Percentiles rank a stretch among this genome's conserved stretches.
phyloP scores from a whole-genome alignment of 2,888 invertebrate genomes.

The Nasonovia ribisnigri region DNA sequence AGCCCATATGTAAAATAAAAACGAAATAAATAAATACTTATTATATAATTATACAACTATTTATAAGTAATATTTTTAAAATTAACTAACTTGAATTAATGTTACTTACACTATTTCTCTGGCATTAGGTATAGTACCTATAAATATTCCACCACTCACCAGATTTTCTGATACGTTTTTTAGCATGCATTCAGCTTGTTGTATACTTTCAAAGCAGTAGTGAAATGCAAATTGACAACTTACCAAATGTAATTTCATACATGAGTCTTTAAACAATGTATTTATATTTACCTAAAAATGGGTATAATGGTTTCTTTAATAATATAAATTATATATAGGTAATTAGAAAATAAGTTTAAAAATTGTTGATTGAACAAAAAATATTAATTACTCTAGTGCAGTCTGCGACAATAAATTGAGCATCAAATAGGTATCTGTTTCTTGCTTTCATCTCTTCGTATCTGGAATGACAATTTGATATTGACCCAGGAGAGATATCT shows the following conservation, averaged over 20 bases:
- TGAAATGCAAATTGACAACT: slow-evolving; percentile 99
- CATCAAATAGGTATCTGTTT: slow-evolving; percentile 76
- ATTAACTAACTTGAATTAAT: neutral
- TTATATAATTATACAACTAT: too few relatives aligned
- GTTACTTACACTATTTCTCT: slow-evolving; percentile 85
- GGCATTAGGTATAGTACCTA: slow-evolving; percentile 96
- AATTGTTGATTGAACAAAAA: neutral
- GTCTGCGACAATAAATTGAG: slow-evolving; percentile 93
- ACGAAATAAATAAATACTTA: too few relatives aligned
- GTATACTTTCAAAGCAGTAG: slow-evolving; percentile 91
- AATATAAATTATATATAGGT: slow-evolving; percentile 2
- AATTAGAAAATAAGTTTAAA: neutral
- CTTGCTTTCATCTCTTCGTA: slow-evolving; percentile 76
- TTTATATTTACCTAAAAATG: slow-evolving; percentile 75
- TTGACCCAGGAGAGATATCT: slow-evolving; percentile 93
- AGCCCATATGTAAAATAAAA: neutral
- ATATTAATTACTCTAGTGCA: slow-evolving; percentile 79
- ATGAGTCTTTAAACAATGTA: slow-evolving; percentile 82
- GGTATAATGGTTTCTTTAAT: neutral
- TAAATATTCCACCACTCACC: slow-evolving; percentile 91
- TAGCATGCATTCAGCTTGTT: slow-evolving; percentile 92
- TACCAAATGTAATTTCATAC: slow-evolving; percentile 86
- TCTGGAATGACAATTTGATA: slow-evolving; percentile 89
- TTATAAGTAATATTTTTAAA: too few relatives aligned
- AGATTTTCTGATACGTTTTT: slow-evolving; percentile 92